A percentile compares a stretch with the other conserved stretches of the same genome.
Evolutionary conservation across 2,113 vertebrate genomes (phyloP).

Genomic region (Gymnorhina tibicen): DNA sequence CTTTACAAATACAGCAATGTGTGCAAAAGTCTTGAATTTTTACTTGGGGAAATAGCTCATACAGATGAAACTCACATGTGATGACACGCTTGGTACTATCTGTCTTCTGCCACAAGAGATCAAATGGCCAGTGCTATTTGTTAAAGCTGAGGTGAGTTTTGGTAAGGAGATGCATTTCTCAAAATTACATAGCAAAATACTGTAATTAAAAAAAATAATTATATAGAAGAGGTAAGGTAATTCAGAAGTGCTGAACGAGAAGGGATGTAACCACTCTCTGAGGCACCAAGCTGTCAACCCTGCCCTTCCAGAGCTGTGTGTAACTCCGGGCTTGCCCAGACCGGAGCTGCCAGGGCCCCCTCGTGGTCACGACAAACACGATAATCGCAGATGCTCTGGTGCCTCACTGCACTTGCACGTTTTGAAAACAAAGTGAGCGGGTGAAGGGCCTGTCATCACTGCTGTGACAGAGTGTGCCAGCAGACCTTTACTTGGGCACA

Average conservation of each 20-base stretch:
- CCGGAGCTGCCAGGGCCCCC: not conserved
- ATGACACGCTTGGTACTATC: not conserved
- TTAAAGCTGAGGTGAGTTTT: not conserved
- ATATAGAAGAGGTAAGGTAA: not conserved
- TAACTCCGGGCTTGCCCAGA: not conserved
- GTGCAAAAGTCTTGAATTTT: not conserved
- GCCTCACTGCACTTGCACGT: not conserved
- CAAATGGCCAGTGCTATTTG: not conserved
- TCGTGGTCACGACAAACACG: accelerated
- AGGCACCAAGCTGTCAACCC: not conserved
- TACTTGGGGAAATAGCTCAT: not conserved
- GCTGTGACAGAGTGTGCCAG: accelerated
- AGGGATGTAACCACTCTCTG: not conserved
- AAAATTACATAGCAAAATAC: not conserved
- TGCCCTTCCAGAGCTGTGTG: accelerated
- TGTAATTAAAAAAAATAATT: not conserved
- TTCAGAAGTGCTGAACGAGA: not conserved
- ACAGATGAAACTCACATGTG: not conserved
- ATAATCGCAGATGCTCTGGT: not conserved
- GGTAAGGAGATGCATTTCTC: not conserved
- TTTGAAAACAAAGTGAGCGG: not conserved
- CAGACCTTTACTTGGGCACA: not conserved
- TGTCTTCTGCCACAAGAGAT: not conserved
- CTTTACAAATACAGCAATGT: not conserved
- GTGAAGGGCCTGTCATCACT: not conserved